Base-by-base conservation (phyloP, 2,888 invertebrate genomes). In the Pseudeuparius sepicola region DNA sequence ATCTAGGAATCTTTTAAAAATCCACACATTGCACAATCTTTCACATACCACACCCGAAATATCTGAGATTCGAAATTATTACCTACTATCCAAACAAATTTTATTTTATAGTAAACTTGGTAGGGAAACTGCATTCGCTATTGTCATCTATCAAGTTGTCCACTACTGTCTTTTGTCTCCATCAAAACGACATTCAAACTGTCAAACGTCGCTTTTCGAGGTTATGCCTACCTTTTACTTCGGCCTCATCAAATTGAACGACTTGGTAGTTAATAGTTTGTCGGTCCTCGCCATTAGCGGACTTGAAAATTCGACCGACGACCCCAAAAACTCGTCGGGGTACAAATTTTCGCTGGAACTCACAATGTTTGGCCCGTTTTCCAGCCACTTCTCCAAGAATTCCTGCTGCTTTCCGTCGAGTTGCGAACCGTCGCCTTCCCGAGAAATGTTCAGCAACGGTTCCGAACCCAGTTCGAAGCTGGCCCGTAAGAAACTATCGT, bases 221-320 rank as follows among this genome's bases (percentile, higher is more conserved):
- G n/a, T n/a, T n/a, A n/a, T n/a, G n/a, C n/a, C n/a, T n/a, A n/a
- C n/a, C n/a, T n/a, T n/a, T n/a, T n/a, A n/a, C 43, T 57, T 59
- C 17, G 57, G 59, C 51, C 53, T 61, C 10, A 63, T 58, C 45
- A 62, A 54, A 54, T 63, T 61, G 45, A 63, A 63, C 3, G 60
- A 57, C 37, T 58, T 61, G 16, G 56, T 57, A 24, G 50, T 54
- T 29, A 58, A 45, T 40, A 63, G 47, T 17, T 60, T 60, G 36
- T 61, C 56, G n/a, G 63, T 61, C 28, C 63, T 48, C 11, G 52
- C 50, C 14, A 56, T 61, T 24, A 61, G 39, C 13, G 57, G 56
- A 43, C 46, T 51, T 4, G 41, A 41, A 9, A 37, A 27, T 10
- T 37, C 32, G 3, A 24, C 11, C 9, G 33, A 6, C 24, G 6